A percentile compares a stretch with the other conserved stretches of the same genome.
phyloP scores from a whole-genome alignment of 2,113 vertebrate genomes.

The Ctenomys sociabilis region DNA sequence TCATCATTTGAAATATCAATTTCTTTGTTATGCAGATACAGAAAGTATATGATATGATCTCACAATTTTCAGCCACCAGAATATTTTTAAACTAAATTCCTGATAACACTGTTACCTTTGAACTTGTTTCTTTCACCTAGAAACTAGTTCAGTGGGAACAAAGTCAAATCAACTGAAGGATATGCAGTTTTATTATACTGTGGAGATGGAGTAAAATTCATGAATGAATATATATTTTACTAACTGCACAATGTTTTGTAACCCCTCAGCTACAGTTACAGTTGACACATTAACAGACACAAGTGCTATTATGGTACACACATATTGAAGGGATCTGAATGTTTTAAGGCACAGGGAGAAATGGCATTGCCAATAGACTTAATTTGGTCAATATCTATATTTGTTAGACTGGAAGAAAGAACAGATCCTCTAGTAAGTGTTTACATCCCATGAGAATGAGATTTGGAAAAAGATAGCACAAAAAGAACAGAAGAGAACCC shows the following conservation, averaged over 20 bases:
- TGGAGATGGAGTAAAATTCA: slow-evolving; percentile 40
- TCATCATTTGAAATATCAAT: slow-evolving; percentile 5
- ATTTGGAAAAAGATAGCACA: slow-evolving; percentile 54
- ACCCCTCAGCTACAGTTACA: slow-evolving; percentile 38
- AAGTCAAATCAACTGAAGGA: background rate
- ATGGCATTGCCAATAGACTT: slow-evolving; percentile 42
- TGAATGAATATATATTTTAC: slow-evolving; percentile 25
- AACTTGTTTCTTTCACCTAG: background rate
- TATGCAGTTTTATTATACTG: background rate
- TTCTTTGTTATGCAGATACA: slow-evolving; percentile 12
- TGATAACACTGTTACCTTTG: background rate
- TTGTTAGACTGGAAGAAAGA: slow-evolving; percentile 34
- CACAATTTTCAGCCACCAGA: background rate
- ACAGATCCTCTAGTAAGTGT: slow-evolving; percentile 30
- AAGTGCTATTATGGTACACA: slow-evolving; percentile 48
- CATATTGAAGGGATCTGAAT: slow-evolving; percentile 16
- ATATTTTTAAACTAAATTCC: slow-evolving; percentile 28
- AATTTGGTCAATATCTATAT: slow-evolving; percentile 57
- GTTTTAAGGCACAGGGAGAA: slow-evolving; percentile 29
- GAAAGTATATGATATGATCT: background rate
- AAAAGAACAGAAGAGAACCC: slow-evolving; percentile 43
- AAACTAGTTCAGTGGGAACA: background rate
- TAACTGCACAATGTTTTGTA: slow-evolving; percentile 41
- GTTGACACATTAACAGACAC: slow-evolving; percentile 39
- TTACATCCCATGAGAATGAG: slow-evolving; percentile 45